These are phyloP conservation scores for Unio delphinus DNA, from an alignment of 2,888 invertebrate genomes.

Conservation along the genomic window DNA sequence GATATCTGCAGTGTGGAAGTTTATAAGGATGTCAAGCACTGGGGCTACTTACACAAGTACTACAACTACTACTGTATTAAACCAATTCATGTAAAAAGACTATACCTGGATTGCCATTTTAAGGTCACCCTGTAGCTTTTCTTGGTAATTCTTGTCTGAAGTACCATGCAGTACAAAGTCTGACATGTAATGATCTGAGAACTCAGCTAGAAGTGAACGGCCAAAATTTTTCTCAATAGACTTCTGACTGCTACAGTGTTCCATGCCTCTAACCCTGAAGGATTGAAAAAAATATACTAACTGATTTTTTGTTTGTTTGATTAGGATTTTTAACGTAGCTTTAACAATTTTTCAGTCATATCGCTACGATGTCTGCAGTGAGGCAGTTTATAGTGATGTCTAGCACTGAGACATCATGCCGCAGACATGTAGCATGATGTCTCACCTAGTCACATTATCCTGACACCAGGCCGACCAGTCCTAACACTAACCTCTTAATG, in stretches of 20 bases:
- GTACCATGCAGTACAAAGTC: slow-evolving; percentile 73
- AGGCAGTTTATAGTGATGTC: too few species aligned
- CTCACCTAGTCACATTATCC: too few species aligned
- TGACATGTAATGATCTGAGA: slow-evolving; percentile 69
- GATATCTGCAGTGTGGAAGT: too few species aligned
- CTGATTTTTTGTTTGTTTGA: too few species aligned
- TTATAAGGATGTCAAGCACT: too few species aligned
- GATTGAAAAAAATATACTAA: neutral
- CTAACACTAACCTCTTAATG: too few species aligned
- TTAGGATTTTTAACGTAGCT: too few species aligned
- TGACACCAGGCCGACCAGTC: too few species aligned
- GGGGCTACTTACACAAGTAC: neutral
- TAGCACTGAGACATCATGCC: too few species aligned
- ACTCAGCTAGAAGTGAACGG: slow-evolving; percentile 69
- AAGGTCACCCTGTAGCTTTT: slow-evolving; percentile 66
- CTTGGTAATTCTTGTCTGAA: slow-evolving; percentile 60
- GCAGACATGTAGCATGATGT: too few species aligned
- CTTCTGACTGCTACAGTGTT: slow-evolving; percentile 39
- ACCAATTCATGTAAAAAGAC: neutral
- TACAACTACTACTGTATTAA: neutral
- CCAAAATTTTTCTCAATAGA: slow-evolving; percentile 69
- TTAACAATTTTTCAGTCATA: too few species aligned
- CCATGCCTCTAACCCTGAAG: neutral
- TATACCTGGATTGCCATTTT: slow-evolving; percentile 63
- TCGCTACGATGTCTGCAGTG: too few species aligned